Base-by-base conservation (phyloP, 2,113 vertebrate species). In the Megaptera novaeangliae region DNA sequence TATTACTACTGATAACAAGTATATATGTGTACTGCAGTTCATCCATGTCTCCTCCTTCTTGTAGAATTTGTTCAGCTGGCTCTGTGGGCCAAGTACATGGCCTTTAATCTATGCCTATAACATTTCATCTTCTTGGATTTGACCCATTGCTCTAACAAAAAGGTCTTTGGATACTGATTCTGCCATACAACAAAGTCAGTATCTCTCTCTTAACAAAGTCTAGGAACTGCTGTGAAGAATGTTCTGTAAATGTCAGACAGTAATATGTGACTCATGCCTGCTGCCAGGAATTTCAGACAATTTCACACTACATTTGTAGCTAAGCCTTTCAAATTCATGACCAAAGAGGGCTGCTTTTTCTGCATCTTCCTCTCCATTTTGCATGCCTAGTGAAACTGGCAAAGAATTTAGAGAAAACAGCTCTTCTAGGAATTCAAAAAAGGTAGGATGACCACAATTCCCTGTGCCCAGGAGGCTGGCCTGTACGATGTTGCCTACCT, bases 221-320 rank as follows among this genome's bases (percentile, higher is more conserved):
- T 95, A 91, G 77, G 93, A 91, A 87, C 61, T 91, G 55, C 61
- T 72, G 34, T 71, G 61, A 95, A 93, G 85, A 88, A 93, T 89
- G 89, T 92, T 97, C 96, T 95, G 36, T 78, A 95, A 97, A 96
- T 97, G 95, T 97, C 91, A 97, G 88, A 84, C 71, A 57, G 88
- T 95, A 66, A 81, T 96, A 93, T 72, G 59, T 97, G 93, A 97
- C 95, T 95, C 96, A 97, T 52, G 11, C 94, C 91, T 82, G 71
- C 88, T 90, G 95, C 97, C 96, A 97, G 80, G 93, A 97, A 95
- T 97, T 96, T 96, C 94, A 97, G 95, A 80, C 89, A 78, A 78
- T 89, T 88, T 97, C 95, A 96, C 86, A 97, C 82, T 74, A 83
- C 90, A 95, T 97, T 82, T 95, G 85, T 63, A 78, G 81, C 46